These are phyloP conservation scores for Grapholita molesta DNA, from an alignment of 1,140 invertebrate species.

Conservation along the genomic window DNA sequence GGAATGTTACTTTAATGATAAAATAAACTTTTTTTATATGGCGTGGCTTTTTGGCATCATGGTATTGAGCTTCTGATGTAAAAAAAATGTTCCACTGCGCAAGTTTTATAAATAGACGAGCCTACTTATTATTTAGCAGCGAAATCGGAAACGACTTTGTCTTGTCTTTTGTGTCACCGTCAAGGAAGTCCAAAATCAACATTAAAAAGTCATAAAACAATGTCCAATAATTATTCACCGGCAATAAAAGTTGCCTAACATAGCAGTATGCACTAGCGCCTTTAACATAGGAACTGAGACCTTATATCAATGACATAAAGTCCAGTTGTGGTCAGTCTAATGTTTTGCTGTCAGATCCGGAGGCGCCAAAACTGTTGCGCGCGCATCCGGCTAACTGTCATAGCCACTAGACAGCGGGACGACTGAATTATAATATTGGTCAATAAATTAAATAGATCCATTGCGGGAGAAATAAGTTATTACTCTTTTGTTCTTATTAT, in stretches of 20 bases:
- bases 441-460: constrained; percentile 19
- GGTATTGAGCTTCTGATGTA: too few relatives aligned
- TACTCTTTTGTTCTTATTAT: too few relatives aligned
- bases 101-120: too few relatives aligned
- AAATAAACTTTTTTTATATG: too few relatives aligned
- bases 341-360: background rate
- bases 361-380: constrained; percentile 29
- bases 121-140: background rate
- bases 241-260: background rate
- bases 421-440: background rate
- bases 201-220: background rate
- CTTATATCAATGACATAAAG: too few relatives aligned
- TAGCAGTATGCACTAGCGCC: too few relatives aligned
- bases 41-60: too few relatives aligned
- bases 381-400: constrained; percentile 25
- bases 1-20: too few relatives aligned
- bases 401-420: constrained; percentile 27
- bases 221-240: background rate
- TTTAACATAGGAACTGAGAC: too few relatives aligned
- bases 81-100: too few relatives aligned
- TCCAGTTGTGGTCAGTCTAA: too few relatives aligned
- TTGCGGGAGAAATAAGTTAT: too few relatives aligned
- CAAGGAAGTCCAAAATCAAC: background rate
- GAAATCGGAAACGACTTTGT: background rate
- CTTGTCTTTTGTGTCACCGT: background rate